A percentile compares a stretch with the other conserved stretches of the same genome.
These are phyloP conservation scores for Lepidostoma basale DNA, from an alignment of 1,140 invertebrate species.

Conservation along the genomic window DNA sequence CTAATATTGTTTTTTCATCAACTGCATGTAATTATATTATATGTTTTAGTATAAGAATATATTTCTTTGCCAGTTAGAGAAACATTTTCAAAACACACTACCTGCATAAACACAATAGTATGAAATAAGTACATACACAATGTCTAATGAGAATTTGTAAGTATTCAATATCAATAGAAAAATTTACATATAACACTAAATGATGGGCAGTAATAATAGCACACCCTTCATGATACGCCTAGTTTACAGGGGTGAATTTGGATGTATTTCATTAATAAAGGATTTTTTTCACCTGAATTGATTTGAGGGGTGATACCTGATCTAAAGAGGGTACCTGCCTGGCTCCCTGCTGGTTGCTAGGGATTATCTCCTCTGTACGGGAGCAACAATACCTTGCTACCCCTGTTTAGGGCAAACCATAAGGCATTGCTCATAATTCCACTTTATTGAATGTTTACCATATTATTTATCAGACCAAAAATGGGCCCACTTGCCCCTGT, in stretches of 20 bases:
- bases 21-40: too few species aligned
- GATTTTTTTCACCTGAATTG: conserved; percentile 46
- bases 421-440: background rate
- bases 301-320: conserved; percentile 42
- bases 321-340: conserved; percentile 30
- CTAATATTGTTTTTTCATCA: too few species aligned
- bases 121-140: background rate
- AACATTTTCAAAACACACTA: background rate
- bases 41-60: too few species aligned
- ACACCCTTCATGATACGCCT: background rate
- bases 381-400: conserved; percentile 35
- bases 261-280: conserved; percentile 45
- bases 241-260: background rate
- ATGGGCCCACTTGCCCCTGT: background rate
- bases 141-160: background rate
- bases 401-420: conserved; percentile 20
- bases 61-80: too few species aligned
- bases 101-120: background rate
- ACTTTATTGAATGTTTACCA: conserved; percentile 25
- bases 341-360: conserved; percentile 37
- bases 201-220: background rate
- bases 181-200: background rate
- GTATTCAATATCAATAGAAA: background rate
- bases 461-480: conserved; percentile 9
- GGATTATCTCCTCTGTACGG: conserved; percentile 40